Base-by-base conservation (phyloP, 2,797 vertebrate genomes). In the Enteromius paludinosus region DNA sequence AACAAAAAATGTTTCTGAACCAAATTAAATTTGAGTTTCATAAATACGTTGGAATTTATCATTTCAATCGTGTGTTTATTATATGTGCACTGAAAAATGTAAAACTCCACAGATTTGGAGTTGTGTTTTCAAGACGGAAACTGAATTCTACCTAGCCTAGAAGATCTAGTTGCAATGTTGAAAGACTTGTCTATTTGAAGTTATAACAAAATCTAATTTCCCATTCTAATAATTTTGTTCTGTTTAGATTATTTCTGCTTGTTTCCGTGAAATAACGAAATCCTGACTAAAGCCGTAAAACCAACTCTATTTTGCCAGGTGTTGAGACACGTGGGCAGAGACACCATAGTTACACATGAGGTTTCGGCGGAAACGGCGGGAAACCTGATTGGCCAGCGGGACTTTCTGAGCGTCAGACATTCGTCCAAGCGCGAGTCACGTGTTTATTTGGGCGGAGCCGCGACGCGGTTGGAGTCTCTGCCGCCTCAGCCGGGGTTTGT, bases 341-440 rank as follows among this genome's bases (percentile, higher is more conserved):
- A 94, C 86, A 96, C 95, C 0, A 68, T 96, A 45, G 84, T 97
- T 72, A 97, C 94, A 0, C 94, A 95, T 0, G 95, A 97, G 86
- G 92, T 96, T 74, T 95, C 95, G 0, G 85, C 92, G 1, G 90
- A 90, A 85, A 92, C 89, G 23, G 88, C 91, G 0, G 93, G 94
- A 33, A 95, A 94, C 85, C 86, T 96, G 72, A 95, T 96, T 80
- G 95, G 95, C 23, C 93, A 93, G 85, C 90, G 95, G 87, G 96
- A 97, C 83, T 97, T 96, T 6, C 81, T 96, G 86, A 96, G 94
- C 1, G 87, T 96, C 76, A 89, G 94, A 70, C 94, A 96, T 88
- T 90, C 92, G 11, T 85, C 86, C 85, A 94, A 87, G 87, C 89
- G 88, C 12, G 89, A 89, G 5, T 90, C 91, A 0, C 65, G 88